Percentiles rank a stretch among this genome's conserved stretches.
phyloP scores from a whole-genome alignment of 2,113 vertebrate genomes.

The Prionailurus viverrinus region DNA sequence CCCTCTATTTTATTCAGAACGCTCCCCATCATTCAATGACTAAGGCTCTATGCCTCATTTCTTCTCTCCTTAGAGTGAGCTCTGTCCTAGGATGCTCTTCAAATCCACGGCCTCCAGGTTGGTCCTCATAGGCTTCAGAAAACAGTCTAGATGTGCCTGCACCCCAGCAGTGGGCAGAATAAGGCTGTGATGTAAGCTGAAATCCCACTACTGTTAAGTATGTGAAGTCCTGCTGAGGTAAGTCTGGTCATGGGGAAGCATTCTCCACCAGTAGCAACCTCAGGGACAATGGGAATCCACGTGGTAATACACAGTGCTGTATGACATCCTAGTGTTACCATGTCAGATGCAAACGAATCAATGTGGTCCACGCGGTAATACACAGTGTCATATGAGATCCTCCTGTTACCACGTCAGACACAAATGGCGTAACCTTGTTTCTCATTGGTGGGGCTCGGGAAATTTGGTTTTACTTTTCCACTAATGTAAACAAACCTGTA shows the following conservation, averaged over 20 bases:
- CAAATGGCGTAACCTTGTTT: neutral
- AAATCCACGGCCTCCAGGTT: accelerated
- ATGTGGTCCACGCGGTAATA: neutral
- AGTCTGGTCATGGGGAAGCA: neutral
- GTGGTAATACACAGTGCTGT: neutral
- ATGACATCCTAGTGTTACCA: neutral
- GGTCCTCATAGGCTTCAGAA: neutral
- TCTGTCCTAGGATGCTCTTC: neutral
- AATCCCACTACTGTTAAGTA: neutral
- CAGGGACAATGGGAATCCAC: neutral
- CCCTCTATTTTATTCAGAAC: neutral
- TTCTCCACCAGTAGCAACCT: neutral
- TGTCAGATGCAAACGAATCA: too few relatives aligned
- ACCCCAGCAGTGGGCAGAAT: neutral
- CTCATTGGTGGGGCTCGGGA: neutral
- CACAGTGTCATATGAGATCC: neutral
- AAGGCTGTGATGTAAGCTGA: neutral
- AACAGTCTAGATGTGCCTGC: neutral
- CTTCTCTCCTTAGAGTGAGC: neutral
- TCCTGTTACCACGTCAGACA: neutral
- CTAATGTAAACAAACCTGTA: neutral
- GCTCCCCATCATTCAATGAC: neutral
- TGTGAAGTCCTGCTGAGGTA: neutral
- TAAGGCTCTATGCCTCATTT: neutral
- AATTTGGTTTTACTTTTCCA: neutral